Percentiles rank a stretch among this genome's conserved stretches.
Evolutionary conservation across 2,888 invertebrate species (phyloP).

Genomic region (Papilio gigon): DNA sequence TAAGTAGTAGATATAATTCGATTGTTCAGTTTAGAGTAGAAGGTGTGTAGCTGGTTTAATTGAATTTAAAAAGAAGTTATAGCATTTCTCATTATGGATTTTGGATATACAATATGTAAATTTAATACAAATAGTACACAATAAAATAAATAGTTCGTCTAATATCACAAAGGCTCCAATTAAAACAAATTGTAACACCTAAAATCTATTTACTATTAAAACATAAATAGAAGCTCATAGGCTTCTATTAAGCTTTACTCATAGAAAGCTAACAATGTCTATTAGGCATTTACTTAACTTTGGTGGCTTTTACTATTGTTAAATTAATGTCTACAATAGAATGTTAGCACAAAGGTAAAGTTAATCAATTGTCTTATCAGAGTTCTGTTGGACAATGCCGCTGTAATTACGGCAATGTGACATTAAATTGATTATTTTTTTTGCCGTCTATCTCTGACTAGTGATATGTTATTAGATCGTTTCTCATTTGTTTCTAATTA

Average conservation of each 20-base stretch:
- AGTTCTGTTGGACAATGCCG: constrained; percentile 30
- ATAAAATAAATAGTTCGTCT: neutral
- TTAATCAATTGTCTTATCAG: constrained; percentile 32
- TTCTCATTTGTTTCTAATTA: neutral
- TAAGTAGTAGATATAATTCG: too few relatives aligned
- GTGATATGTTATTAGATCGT: neutral
- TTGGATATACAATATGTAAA: too few relatives aligned
- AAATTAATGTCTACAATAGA: constrained; percentile 33
- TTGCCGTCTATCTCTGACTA: constrained; percentile 4
- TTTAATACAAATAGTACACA: neutral
- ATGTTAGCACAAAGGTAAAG: constrained; percentile 32
- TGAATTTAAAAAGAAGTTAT: too few relatives aligned
- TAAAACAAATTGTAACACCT: neutral
- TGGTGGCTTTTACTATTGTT: constrained; percentile 21
- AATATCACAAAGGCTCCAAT: neutral
- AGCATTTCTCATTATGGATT: too few relatives aligned
- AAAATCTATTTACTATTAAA: neutral
- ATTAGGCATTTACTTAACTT: neutral
- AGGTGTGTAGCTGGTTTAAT: too few relatives aligned
- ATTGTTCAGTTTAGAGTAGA: too few relatives aligned
- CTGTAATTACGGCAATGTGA: constrained; percentile 34
- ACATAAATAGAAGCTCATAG: neutral
- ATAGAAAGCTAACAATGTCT: constrained; percentile 3
- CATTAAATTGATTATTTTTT: constrained; percentile 36
- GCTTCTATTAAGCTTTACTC: constrained; percentile 2